These are phyloP conservation scores for Sebastes trivittatus DNA, from an alignment of 2,797 vertebrate species.

Conservation along the genomic window DNA sequence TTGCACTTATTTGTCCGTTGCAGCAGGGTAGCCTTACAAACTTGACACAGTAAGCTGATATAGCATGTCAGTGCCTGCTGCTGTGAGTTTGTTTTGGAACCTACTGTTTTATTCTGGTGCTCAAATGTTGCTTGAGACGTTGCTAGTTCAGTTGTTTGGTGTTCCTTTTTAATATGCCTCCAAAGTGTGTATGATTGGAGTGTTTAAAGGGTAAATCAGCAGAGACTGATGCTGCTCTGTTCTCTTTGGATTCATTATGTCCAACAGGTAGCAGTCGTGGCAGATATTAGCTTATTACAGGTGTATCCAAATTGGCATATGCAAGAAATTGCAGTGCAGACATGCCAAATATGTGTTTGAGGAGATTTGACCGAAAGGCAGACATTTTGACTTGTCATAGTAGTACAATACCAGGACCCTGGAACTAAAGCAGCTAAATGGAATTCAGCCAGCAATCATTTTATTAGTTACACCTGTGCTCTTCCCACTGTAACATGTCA, in stretches of 20 bases:
- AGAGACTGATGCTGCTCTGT: background rate
- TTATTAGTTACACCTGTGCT: background rate
- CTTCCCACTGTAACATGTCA: background rate
- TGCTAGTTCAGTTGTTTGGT: background rate
- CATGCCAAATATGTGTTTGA: background rate
- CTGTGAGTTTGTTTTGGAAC: background rate
- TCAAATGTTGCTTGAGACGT: background rate
- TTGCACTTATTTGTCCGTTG: conserved; percentile 21
- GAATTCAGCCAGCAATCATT: background rate
- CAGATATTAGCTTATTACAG: background rate
- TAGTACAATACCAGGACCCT: background rate
- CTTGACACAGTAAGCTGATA: background rate
- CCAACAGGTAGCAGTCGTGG: background rate
- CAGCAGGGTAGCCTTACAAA: background rate
- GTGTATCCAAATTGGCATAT: background rate
- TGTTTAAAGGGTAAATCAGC: background rate
- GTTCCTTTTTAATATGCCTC: too few species aligned
- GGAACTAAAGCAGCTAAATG: background rate
- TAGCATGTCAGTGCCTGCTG: background rate
- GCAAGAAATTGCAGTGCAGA: background rate
- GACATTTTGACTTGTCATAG: background rate
- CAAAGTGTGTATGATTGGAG: background rate
- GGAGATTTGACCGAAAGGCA: background rate
- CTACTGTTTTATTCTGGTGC: background rate
- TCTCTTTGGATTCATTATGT: background rate